Base-by-base conservation (phyloP, 2,797 vertebrate species). In the Coregonus suidteri region DNA sequence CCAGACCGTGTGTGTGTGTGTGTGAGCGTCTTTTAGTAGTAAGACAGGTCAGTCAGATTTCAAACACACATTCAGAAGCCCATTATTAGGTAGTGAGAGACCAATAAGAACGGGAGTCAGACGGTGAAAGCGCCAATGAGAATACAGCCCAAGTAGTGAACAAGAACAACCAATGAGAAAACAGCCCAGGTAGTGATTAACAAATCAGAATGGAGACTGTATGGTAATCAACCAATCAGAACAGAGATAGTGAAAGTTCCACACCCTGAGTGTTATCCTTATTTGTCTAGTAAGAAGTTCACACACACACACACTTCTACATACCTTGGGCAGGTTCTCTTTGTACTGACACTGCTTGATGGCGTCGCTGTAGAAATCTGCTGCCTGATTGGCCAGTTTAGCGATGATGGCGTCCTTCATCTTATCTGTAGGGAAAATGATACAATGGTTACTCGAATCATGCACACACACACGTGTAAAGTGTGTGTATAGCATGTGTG, bases 361-460 rank as follows among this genome's bases (percentile, higher is more conserved):
- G 83, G 97, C 97, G 71, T 99, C 98, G 1, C 98, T 96, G 35
- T 97, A 99, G 91, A 96, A 99, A 91, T 99, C 98, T 73, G 98
- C 98, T 71, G 97, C 96, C 90, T 99, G 98, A 89, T 98, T 99
- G 84, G 97, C 97, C 87, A 99, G 89, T 87, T 98, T 99, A 34
- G 98, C 98, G 73, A 99, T 97, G 82, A 99, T 94, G n/a, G 93
- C 97, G 65, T 99, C 98, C 92, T 99, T 99, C 98, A 99, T 99
- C 89, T 96, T 99, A 91, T 99, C 98, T 99, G 85, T 51, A 14
- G 64, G 37, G 41, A 25, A 18, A 34, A 54, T 5, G 37, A 25
- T 11, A 16, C 34, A 18, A 20, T 64, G 73, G 73, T 74, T 64
- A 62, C 41, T 25, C 11, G 1, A 52, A 6, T 51, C 5, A 18